Base-by-base conservation (phyloP, 1,140 invertebrate species). In the Caenorhabditis briggsae region DNA sequence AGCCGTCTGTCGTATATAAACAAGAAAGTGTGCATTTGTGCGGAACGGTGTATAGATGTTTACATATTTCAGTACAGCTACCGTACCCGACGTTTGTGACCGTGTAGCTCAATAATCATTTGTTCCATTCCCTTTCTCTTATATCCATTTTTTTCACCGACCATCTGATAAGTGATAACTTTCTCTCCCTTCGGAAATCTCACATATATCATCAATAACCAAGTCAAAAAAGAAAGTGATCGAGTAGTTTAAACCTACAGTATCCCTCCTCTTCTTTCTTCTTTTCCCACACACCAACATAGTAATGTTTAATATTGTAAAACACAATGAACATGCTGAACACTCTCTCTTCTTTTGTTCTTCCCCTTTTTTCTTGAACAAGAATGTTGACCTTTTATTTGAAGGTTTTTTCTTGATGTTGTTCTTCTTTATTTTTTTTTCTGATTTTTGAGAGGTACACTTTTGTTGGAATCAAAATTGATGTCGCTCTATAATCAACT, bases 261-360 rank as follows among this genome's bases (percentile, higher is more conserved):
- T 58, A n/a, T 16, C n/a, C 56, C n/a, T 20, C 20, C 8, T 58
- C 56, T 58, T 20, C 8, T 58, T n/a, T 58, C 56, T n/a, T 18
- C 16, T 58, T 8, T 5, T n/a, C 33, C 33, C 14, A n/a, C n/a
- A n/a, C n/a, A n/a, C n/a, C n/a, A 58, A 58, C 56, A n/a, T 58
- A 58, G 56, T 58, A 33, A 33, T 33, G 33, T 33, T 33, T 33
- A 33, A 33, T 33, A 33, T 33, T n/a, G n/a, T n/a, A 20, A 5
- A 58, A 58, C 56, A 58, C 56, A 58, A 58, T 58, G 56, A 58
- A 58, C 56, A 58, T 58, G 56, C n/a, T 58, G 33, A 33, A 33
- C 56, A 58, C 8, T 58, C 56, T 58, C 56, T 58, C 14, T 20
- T 58, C 16, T 53, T 53, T 11, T n/a, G 8, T n/a, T 58, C n/a